A percentile compares a stretch with the other conserved stretches of the same genome.
Conservation (phyloP, 2,888 invertebrate genomes). For the Beris morrisii region DNA sequence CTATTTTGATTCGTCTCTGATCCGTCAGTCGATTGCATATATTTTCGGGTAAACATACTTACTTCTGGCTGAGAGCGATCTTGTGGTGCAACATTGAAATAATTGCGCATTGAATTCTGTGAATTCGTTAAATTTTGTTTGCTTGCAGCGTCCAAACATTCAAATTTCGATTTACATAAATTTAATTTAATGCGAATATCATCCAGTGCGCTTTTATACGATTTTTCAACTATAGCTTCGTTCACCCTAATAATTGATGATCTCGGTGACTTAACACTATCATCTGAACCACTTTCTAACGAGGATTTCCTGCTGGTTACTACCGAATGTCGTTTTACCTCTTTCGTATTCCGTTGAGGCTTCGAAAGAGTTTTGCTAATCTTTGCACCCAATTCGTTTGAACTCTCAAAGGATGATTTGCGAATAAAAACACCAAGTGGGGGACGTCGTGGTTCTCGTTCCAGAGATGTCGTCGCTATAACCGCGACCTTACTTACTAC, state of each 20-base stretch:
- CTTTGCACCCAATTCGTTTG: slow-evolving; percentile 2
- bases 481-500: slow-evolving; percentile 5
- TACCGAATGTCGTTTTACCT: slow-evolving; percentile 8
- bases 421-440: slow-evolving; percentile 18
- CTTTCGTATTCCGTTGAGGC: slow-evolving; percentile 9
- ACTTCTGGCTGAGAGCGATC: slow-evolving; percentile 12
- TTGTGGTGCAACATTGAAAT: slow-evolving; percentile 45
- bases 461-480: slow-evolving; percentile 11
- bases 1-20: slow-evolving; percentile 16
- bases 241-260: slow-evolving; percentile 15
- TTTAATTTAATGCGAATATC: slow-evolving; percentile 53
- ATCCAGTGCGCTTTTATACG: slow-evolving; percentile 51
- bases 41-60: slow-evolving; percentile 35
- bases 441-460: slow-evolving; percentile 34
- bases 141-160: slow-evolving; percentile 51
- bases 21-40: slow-evolving; percentile 10
- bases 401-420: slow-evolving; percentile 24
- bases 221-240: slow-evolving; percentile 40
- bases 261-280: slow-evolving; percentile 16
- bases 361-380: not conserved
- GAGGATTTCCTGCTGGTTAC: slow-evolving; percentile 33
- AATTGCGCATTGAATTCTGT: slow-evolving; percentile 52
- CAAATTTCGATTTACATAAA: slow-evolving; percentile 53
- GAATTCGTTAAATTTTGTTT: slow-evolving; percentile 50
- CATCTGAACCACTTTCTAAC: slow-evolving; percentile 32